Evolutionary conservation across 2,888 invertebrate genomes (phyloP).

Genomic region (Acronicta leporina): DNA sequence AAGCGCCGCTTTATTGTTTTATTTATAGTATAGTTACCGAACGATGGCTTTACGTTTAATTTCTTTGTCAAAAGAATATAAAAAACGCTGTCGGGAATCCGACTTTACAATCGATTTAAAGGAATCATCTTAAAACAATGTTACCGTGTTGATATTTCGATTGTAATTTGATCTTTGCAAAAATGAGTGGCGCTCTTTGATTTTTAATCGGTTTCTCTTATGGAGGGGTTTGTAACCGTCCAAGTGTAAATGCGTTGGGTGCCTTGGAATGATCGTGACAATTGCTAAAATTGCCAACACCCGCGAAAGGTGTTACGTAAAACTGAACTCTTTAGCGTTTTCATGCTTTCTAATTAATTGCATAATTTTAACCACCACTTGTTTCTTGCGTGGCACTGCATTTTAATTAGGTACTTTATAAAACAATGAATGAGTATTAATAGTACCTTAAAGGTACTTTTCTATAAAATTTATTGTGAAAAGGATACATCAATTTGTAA

Average conservation of each 20-base stretch:
- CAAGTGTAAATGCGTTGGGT: conserved; percentile 47
- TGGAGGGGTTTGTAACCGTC: conserved; percentile 12
- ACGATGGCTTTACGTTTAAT: too few species aligned
- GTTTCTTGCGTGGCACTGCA: conserved; percentile 39
- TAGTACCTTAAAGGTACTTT: not conserved
- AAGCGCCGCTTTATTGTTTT: too few species aligned
- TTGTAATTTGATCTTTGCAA: conserved; percentile 31
- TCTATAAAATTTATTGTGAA: conserved; percentile 12
- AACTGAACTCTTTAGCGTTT: conserved; percentile 50
- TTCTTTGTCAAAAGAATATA: conserved; percentile 3
- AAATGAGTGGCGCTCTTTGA: conserved; percentile 17
- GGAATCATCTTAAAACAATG: conserved; percentile 22
- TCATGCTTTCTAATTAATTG: conserved; percentile 72
- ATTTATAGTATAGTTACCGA: too few species aligned
- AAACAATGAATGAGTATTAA: conserved; percentile 6
- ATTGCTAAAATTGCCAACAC: conserved; percentile 41
- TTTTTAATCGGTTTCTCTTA: conserved; percentile 29
- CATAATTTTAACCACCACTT: conserved; percentile 48
- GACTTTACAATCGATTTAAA: conserved; percentile 20
- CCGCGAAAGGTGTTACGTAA: conserved; percentile 54
- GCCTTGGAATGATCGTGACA: conserved; percentile 37
- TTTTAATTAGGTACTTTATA: conserved; percentile 7
- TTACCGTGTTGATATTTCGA: conserved; percentile 25
- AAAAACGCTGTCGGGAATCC: conserved; percentile 13
- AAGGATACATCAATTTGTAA: conserved; percentile 6